phyloP scores from a whole-genome alignment of 2,113 vertebrate species.

The Condylura cristata region DNA sequence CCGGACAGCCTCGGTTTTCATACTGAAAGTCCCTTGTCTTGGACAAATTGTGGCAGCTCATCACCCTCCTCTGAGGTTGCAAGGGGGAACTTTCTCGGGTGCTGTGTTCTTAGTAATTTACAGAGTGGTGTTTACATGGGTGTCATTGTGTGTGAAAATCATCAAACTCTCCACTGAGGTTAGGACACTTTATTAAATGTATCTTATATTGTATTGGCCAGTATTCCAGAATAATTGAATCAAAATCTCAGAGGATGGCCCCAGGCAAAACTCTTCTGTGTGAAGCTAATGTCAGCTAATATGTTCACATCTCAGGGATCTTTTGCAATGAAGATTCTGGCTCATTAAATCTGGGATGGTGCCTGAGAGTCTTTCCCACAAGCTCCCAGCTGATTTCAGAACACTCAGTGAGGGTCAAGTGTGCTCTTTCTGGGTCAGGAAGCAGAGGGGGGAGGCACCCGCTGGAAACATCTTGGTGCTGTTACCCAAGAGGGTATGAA shows the following conservation, averaged over 20 bases:
- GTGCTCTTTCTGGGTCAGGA: background rate
- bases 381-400: background rate
- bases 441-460: fast-evolving
- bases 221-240: background rate
- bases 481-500: background rate
- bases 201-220: background rate
- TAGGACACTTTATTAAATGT: background rate
- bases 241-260: background rate
- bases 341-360: background rate
- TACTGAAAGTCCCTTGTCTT: background rate
- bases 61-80: background rate
- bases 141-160: background rate
- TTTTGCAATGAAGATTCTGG: background rate
- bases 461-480: background rate
- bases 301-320: background rate
- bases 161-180: background rate
- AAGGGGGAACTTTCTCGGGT: background rate
- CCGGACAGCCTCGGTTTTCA: background rate
- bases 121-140: background rate
- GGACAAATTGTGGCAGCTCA: background rate
- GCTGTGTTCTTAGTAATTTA: background rate
- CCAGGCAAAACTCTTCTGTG: background rate
- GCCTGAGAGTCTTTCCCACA: background rate
- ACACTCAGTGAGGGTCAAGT: background rate
- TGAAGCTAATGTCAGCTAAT: background rate